phyloP scores from a whole-genome alignment of 1,140 invertebrate genomes.

The Globodera ellingtonae region DNA sequence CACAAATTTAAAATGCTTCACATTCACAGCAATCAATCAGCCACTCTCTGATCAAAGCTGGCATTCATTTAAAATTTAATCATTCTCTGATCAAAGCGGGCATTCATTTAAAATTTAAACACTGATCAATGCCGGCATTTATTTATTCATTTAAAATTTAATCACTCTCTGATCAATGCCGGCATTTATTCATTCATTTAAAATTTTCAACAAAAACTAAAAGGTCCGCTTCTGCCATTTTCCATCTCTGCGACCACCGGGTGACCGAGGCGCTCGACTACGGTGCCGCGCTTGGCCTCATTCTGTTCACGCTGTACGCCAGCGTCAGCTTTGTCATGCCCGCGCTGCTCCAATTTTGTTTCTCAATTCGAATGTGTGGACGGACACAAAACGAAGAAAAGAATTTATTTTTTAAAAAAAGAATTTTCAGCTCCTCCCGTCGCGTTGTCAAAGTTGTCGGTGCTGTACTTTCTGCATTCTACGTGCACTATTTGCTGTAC shows the following conservation, averaged over 20 bases:
- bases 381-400: background rate
- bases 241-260: constrained; percentile 82
- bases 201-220: constrained; percentile 13
- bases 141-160: too few species aligned
- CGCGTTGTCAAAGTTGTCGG: constrained; percentile 8
- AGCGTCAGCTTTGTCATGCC: constrained; percentile 55
- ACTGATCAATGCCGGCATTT: too few species aligned
- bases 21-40: too few species aligned
- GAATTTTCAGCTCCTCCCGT: background rate
- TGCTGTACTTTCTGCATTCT: constrained; percentile 14
- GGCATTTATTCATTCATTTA: background rate
- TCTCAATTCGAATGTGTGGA: constrained; percentile 1
- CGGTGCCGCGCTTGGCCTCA: constrained; percentile 72
- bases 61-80: too few species aligned
- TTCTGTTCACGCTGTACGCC: constrained; percentile 69
- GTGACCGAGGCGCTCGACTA: constrained; percentile 92
- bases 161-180: too few species aligned
- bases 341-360: constrained; percentile 36
- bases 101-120: too few species aligned
- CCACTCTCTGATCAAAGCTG: too few species aligned
- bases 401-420: constrained; percentile 7
- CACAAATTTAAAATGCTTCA: too few species aligned
- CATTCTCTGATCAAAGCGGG: too few species aligned
- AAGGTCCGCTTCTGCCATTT: constrained; percentile 84
- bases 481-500: constrained; percentile 43